Base-by-base conservation (phyloP, 2,888 invertebrate species). In the Capitulum mitella region DNA sequence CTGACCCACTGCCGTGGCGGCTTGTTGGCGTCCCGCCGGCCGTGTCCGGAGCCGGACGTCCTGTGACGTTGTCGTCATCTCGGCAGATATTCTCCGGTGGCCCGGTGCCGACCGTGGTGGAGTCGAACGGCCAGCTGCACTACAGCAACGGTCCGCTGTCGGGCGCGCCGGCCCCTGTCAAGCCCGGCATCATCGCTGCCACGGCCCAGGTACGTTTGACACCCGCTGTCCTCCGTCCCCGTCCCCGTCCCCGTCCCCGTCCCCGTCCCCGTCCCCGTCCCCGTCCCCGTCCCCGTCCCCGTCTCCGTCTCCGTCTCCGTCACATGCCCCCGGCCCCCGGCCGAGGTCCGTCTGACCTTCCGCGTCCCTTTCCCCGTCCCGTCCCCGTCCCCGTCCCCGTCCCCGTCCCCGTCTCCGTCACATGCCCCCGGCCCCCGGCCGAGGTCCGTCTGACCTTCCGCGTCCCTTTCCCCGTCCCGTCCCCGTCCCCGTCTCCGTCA, bases 41-140 rank as follows among this genome's bases (percentile, higher is more conserved):
- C 8, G 1, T 22, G 54, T 26, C 10, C 46, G 46, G 46, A 46
- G 48, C 16, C 54, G 22, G 8, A 54, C 3, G 6, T 26, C 26
- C 26, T 54, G 54, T 54, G 54, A 1, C 54, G 48, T 1, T 58
- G 58, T n/a, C 29, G 43, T 43, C 58, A 0, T 29, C 29, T 61
- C 61, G 43, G 51, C 78, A 78, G 77, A 78, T 80, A 22, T 78
- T 80, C 64, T 40, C 76, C 16, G 64, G 74, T 19, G 58, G 43
- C 61, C 16, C 37, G 64, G 51, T 79, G 74, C 46, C 64, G 75
- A 78, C 43, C 64, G 19, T 29, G 34, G 64, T 16, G 37, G 79
- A 48, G 40, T 46, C 32, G 32, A 46, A 54, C 48, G 78, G 32
- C 10, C 64, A n/a, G 48, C 77, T 26, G 48, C 61, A 22, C 22